Evolutionary conservation across 2,888 invertebrate genomes (phyloP).

Genomic region (Agonopterix alstromeriana): DNA sequence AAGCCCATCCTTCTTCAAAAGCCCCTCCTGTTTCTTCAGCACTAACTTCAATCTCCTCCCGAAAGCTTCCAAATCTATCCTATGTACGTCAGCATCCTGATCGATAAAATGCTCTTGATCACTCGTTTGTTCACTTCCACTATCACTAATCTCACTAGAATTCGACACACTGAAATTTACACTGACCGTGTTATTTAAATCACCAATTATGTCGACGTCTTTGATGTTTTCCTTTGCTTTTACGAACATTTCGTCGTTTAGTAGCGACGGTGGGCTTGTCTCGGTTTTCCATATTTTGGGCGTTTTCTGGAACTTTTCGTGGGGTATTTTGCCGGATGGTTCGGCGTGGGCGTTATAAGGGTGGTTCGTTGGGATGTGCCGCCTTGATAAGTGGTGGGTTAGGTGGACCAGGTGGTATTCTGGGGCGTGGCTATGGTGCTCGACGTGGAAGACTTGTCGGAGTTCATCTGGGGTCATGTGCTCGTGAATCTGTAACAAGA

Average conservation of each 20-base stretch:
- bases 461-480: conserved; percentile 91
- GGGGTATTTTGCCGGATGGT: conserved; percentile 29
- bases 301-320: conserved; percentile 46
- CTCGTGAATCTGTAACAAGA: conserved; percentile 88
- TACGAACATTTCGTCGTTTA: conserved; percentile 65
- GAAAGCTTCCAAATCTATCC: conserved; percentile 87
- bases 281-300: conserved; percentile 38
- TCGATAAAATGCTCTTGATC: conserved; percentile 38
- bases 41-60: conserved; percentile 85
- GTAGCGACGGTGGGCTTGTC: conserved; percentile 49
- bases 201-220: conserved; percentile 61
- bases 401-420: conserved; percentile 90
- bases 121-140: conserved; percentile 31
- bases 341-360: conserved; percentile 30
- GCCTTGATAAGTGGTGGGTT: conserved; percentile 76
- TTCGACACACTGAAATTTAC: conserved; percentile 52
- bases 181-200: conserved; percentile 61
- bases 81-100: conserved; percentile 73
- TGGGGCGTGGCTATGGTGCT: conserved; percentile 86
- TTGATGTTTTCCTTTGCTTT: conserved; percentile 53
- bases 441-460: conserved; percentile 89
- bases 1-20: conserved; percentile 85
- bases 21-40: conserved; percentile 85
- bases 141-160: conserved; percentile 48
- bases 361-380: conserved; percentile 56